These are phyloP conservation scores for Drosophila ustulata DNA, from an alignment of 2,888 invertebrate genomes.

Conservation along the genomic window DNA sequence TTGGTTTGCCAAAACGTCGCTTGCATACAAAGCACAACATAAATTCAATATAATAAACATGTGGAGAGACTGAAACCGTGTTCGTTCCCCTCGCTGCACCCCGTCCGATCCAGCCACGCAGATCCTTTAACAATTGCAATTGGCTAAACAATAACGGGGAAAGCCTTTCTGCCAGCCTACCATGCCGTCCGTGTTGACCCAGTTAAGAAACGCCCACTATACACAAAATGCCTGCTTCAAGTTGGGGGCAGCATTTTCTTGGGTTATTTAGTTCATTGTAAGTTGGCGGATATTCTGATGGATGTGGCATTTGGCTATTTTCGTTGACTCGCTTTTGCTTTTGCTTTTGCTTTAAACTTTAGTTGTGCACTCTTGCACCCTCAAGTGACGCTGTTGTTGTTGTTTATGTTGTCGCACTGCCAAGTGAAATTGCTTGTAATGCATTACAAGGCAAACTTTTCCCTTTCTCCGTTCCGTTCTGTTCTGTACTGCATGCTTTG, in stretches of 20 bases:
- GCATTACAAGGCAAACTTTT: constrained; percentile 76
- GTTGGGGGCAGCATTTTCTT: constrained; percentile 26
- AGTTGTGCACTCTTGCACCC: constrained; percentile 35
- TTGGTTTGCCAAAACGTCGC: constrained; percentile 40
- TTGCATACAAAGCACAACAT: constrained; percentile 58
- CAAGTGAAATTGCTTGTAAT: constrained; percentile 79
- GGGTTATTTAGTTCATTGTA: constrained; percentile 50
- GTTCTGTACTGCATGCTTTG: constrained; percentile 52
- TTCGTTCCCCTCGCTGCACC: background rate
- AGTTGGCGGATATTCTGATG: constrained; percentile 47
- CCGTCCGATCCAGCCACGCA: background rate
- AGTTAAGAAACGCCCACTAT: constrained; percentile 37
- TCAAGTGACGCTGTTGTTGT: constrained; percentile 8
- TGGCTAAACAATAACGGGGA: constrained; percentile 56
- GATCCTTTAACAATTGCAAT: constrained; percentile 56
- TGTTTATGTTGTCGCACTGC: constrained; percentile 41
- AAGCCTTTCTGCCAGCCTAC: constrained; percentile 12
- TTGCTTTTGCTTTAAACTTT: constrained; percentile 45
- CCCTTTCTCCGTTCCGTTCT: background rate
- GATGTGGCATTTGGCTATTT: constrained; percentile 40
- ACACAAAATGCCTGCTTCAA: constrained; percentile 11
- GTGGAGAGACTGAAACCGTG: constrained; percentile 23
- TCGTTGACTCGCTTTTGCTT: constrained; percentile 36
- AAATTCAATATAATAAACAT: constrained; percentile 61
- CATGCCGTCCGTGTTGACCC: constrained; percentile 44